Percentiles rank a stretch among this genome's conserved stretches.
Evolutionary conservation across 2,888 invertebrate genomes (phyloP).

Genomic region (Parapristionchus giblindavisi): DNA sequence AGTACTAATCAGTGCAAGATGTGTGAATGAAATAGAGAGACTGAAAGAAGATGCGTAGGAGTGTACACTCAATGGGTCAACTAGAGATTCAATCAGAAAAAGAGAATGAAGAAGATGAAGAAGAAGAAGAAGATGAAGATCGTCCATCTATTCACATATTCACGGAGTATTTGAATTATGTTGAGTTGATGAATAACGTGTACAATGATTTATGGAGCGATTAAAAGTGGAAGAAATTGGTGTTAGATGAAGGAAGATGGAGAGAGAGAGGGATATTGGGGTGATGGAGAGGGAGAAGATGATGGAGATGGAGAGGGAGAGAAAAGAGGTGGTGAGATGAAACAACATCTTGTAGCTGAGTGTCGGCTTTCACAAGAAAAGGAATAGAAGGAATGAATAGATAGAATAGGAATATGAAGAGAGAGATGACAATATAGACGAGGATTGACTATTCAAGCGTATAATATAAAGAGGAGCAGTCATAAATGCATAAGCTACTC

Average conservation of each 20-base stretch:
- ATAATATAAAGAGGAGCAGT: constrained; percentile 27
- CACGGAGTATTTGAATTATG: no score
- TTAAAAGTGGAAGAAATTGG: no score
- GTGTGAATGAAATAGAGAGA: background rate
- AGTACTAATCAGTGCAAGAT: background rate
- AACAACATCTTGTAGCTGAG: background rate
- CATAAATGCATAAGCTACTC: constrained; percentile 31
- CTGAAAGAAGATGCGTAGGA: background rate
- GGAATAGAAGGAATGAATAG: background rate
- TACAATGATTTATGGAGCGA: no score
- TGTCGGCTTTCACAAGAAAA: constrained; percentile 8
- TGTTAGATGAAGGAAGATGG: background rate
- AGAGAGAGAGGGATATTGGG: constrained; percentile 7
- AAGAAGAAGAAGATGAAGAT: no score
- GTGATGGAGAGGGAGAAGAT: background rate
- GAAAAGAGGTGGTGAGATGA: background rate
- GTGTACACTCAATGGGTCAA: no score
- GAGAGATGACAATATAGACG: constrained; percentile 16
- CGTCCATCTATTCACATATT: no score
- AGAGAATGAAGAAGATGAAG: no score
- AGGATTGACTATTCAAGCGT: constrained; percentile 29
- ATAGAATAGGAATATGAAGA: constrained; percentile 16
- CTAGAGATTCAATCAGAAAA: no score
- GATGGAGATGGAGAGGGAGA: background rate
- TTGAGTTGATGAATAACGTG: no score